phyloP scores from a whole-genome alignment of 37 sponge, comb jelly and placozoan species.

The Oscarella lobularis region DNA sequence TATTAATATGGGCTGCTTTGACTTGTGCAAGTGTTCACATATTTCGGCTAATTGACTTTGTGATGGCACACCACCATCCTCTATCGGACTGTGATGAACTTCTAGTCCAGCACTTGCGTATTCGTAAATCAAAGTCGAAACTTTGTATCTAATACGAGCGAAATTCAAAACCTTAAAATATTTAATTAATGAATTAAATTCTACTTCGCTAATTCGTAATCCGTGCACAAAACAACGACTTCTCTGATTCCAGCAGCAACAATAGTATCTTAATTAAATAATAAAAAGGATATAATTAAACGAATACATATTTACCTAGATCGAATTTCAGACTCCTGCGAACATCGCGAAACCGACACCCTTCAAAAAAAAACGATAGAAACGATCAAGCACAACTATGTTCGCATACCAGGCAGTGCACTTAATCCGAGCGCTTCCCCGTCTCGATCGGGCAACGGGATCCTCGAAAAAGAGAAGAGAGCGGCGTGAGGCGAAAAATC shows the following conservation, averaged over 20 bases:
- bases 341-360: too few relatives aligned
- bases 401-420: too few relatives aligned
- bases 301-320: too few relatives aligned
- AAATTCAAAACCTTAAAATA: not conserved
- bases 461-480: not conserved
- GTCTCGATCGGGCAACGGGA: not conserved
- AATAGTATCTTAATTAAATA: too few relatives aligned
- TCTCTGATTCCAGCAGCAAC: conserved; percentile 52
- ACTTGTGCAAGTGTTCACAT: not conserved
- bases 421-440: too few relatives aligned
- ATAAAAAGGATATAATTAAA: too few relatives aligned
- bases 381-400: too few relatives aligned
- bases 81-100: conserved; percentile 17
- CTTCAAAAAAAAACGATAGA: too few relatives aligned
- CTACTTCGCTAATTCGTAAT: conserved; percentile 44
- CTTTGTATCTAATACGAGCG: not conserved
- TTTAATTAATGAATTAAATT: not conserved
- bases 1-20: not conserved
- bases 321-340: too few relatives aligned
- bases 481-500: not conserved
- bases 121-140: not conserved
- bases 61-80: not conserved
- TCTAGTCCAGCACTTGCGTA: not conserved
- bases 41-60: too few relatives aligned
- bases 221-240: conserved; percentile 62